Conservation (phyloP, 1,140 invertebrate genomes). For the Microplitis mediator region DNA sequence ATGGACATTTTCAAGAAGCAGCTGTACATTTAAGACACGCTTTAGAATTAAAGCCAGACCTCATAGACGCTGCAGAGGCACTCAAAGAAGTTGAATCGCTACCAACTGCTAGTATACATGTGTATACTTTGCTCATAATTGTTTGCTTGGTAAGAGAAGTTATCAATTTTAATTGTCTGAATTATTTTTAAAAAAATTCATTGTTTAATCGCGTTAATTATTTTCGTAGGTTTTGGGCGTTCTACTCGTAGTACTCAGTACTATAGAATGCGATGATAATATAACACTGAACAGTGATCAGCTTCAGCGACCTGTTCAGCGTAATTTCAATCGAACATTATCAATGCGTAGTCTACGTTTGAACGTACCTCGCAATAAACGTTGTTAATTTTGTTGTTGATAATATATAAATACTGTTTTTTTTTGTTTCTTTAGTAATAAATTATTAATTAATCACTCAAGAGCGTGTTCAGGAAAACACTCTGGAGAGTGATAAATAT, state of each 20-base stretch:
- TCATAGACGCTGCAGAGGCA: conserved; percentile 76
- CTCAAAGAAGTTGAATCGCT: conserved; percentile 80
- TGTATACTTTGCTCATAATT: conserved; percentile 85
- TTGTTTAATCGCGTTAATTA: conserved; percentile 25
- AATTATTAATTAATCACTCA: not conserved
- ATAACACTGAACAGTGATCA: conserved; percentile 66
- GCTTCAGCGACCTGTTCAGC: conserved; percentile 71
- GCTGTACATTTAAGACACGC: conserved; percentile 80
- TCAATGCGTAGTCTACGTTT: conserved; percentile 79
- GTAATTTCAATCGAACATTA: conserved; percentile 85
- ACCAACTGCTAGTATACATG: conserved; percentile 74
- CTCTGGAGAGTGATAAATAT: conserved; percentile 28
- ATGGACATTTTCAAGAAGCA: conserved; percentile 83
- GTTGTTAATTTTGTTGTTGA: conserved; percentile 51
- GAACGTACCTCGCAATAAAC: conserved; percentile 60
- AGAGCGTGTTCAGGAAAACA: not conserved
- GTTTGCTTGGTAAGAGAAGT: conserved; percentile 73
- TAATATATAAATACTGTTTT: not conserved
- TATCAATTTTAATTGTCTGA: not conserved
- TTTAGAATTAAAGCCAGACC: conserved; percentile 80
- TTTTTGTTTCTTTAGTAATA: no score
- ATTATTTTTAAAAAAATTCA: not conserved
- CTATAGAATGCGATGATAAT: conserved; percentile 59
- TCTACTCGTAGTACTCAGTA: conserved; percentile 79
- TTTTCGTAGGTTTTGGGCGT: conserved; percentile 73